A percentile compares a stretch with the other conserved stretches of the same genome.
These are phyloP conservation scores for Peromyscus polionotus DNA, from an alignment of 2,113 vertebrate genomes.

Conservation along the genomic window DNA sequence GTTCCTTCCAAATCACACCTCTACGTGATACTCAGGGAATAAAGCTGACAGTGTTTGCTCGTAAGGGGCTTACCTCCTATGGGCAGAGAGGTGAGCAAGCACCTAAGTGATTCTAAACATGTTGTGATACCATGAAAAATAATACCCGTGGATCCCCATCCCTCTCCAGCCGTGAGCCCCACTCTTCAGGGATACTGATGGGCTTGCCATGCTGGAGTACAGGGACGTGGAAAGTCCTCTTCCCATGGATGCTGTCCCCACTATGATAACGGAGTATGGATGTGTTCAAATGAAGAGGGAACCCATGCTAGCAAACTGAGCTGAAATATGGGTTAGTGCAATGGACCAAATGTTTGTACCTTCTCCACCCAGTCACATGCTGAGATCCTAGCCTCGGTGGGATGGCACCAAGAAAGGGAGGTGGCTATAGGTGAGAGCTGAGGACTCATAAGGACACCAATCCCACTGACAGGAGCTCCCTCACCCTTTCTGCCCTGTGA, in stretches of 20 bases:
- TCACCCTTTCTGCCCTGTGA: neutral
- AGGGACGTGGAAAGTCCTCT: neutral
- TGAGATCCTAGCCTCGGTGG: neutral
- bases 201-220: neutral
- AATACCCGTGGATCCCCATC: neutral
- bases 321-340: fast-evolving
- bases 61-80: neutral
- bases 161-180: neutral
- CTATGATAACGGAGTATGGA: neutral
- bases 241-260: neutral
- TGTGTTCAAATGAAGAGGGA: neutral
- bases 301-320: neutral
- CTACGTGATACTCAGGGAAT: neutral
- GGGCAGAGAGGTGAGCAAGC: neutral
- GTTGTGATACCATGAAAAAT: neutral
- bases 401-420: too few relatives aligned
- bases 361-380: too few relatives aligned
- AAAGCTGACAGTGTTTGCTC: neutral
- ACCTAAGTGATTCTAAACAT: neutral
- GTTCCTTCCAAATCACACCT: neutral
- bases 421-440: neutral
- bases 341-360: neutral
- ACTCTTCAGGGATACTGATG: too few relatives aligned
- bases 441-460: neutral
- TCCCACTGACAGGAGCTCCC: neutral